phyloP scores from a whole-genome alignment of 1,140 invertebrate genomes.

The Trichonephila clavipes region DNA sequence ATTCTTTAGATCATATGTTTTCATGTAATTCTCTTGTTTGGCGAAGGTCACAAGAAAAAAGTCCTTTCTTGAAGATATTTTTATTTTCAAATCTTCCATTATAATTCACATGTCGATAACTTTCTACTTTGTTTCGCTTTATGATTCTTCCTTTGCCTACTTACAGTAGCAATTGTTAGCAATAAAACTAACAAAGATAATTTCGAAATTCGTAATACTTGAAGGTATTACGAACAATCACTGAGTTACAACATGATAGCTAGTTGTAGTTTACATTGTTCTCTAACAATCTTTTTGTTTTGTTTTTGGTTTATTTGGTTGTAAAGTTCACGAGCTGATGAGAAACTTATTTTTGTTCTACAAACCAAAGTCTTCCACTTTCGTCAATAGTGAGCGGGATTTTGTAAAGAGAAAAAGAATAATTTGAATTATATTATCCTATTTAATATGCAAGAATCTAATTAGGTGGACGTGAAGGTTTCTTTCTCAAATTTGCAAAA shows the following conservation, averaged over 20 bases:
- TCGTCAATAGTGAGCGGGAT: too few relatives aligned
- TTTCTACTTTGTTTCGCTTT: neutral
- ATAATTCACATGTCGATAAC: neutral
- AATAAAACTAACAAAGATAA: neutral
- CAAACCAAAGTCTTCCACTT: too few relatives aligned
- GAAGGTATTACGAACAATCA: neutral
- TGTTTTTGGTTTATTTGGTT: neutral
- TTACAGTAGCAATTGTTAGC: neutral
- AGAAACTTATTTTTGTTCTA: too few relatives aligned
- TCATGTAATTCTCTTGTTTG: neutral
- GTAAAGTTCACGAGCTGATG: too few relatives aligned
- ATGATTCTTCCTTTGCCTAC: neutral
- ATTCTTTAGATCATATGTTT: too few relatives aligned
- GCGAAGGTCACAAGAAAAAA: neutral
- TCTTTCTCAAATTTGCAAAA: too few relatives aligned
- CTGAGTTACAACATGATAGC: neutral
- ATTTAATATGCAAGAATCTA: too few relatives aligned
- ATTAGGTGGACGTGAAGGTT: too few relatives aligned
- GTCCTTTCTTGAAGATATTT: neutral
- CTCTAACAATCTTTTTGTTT: neutral
- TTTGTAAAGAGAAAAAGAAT: too few relatives aligned
- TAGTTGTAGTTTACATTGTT: neutral
- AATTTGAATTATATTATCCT: too few relatives aligned
- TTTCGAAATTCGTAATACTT: slow-evolving; percentile 22
- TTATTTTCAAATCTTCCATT: neutral